These are phyloP conservation scores for Passer domesticus DNA, from an alignment of 2,113 vertebrate genomes.

Conservation along the genomic window DNA sequence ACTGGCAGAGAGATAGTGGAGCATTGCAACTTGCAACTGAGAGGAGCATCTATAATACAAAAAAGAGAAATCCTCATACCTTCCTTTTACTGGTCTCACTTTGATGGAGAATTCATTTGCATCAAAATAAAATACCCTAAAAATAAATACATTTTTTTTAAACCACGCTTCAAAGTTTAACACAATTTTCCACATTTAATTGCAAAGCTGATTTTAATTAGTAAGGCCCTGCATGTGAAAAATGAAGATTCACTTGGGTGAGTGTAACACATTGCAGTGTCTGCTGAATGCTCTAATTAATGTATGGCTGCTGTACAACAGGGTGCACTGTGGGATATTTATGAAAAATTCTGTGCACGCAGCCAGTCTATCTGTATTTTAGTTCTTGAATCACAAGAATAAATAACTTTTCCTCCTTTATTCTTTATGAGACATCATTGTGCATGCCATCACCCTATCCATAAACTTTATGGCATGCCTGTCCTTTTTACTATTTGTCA, in stretches of 20 bases:
- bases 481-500: slow-evolving; percentile 59
- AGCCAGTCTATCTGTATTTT: slow-evolving; percentile 62
- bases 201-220: slow-evolving; percentile 93
- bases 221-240: slow-evolving; percentile 79
- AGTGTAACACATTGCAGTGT: slow-evolving; percentile 72
- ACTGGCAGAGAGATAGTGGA: slow-evolving; percentile 84
- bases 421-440: slow-evolving; percentile 63
- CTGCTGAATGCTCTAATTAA: slow-evolving; percentile 81
- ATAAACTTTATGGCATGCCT: slow-evolving; percentile 53
- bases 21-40: slow-evolving; percentile 77
- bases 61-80: slow-evolving; percentile 58
- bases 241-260: slow-evolving; percentile 81
- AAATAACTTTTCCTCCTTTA: slow-evolving; percentile 46
- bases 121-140: slow-evolving; percentile 89
- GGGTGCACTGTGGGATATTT: slow-evolving; percentile 73
- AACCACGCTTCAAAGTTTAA: slow-evolving; percentile 86
- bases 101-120: slow-evolving; percentile 85
- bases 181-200: slow-evolving; percentile 95
- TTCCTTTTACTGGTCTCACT: slow-evolving; percentile 63
- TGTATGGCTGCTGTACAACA: slow-evolving; percentile 71
- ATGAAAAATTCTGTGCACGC: slow-evolving; percentile 70
- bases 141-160: slow-evolving; percentile 84
- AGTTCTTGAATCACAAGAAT: slow-evolving; percentile 55
- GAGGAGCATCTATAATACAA: slow-evolving; percentile 78
- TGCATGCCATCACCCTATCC: slow-evolving; percentile 61